Evolutionary conservation across 2,888 invertebrate species (phyloP), one percentile per base, ranked within the genome.

Genomic region (Spodoptera exigua): DNA sequence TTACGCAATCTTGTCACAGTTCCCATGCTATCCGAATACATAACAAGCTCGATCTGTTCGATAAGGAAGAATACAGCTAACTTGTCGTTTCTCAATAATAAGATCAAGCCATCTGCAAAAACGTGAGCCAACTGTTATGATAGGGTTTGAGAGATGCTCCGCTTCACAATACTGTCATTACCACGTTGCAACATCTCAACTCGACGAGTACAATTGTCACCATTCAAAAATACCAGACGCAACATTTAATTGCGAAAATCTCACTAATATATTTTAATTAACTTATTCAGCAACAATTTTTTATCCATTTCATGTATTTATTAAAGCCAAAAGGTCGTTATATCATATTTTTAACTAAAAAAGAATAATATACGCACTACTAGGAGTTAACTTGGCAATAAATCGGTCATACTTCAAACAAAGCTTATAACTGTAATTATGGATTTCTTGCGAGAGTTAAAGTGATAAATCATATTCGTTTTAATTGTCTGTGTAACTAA

Each of bases 21-120:
- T 93, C 92, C 85, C 93, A 93, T 83, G 88, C 84, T 68, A 87
- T 83, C 86, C 80, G 89, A 89, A 89, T 84, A 83, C 89, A 91
- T 90, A 91, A 92, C 89, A 84, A 89, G 87, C 78, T 76, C 78
- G 89, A 91, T 91, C 82, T 81, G 78, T 69, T 66, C 75, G 91
- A 93, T 91, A 91, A 89, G 88, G 85, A 89, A 90, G 88, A 87
- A 75, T 79, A 62, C 79, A 85, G 83, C 80, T 83, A 83, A 82
- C 83, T 87, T 82, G 83, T 80, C 75, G 85, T 92, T 91, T 89
- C 91, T 84, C 86, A 90, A 90, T 90, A 88, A 89, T 88, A 88
- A 88, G 86, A 89, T 89, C 88, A 88, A 89, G 70, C 74, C 82
- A 83, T 84, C 87, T 81, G 86, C 90, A 92, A 92, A 93, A 93